Evolutionary conservation across 1,140 invertebrate genomes (phyloP), one percentile per base, ranked within the genome.

Genomic region (Micrasema longulum): DNA sequence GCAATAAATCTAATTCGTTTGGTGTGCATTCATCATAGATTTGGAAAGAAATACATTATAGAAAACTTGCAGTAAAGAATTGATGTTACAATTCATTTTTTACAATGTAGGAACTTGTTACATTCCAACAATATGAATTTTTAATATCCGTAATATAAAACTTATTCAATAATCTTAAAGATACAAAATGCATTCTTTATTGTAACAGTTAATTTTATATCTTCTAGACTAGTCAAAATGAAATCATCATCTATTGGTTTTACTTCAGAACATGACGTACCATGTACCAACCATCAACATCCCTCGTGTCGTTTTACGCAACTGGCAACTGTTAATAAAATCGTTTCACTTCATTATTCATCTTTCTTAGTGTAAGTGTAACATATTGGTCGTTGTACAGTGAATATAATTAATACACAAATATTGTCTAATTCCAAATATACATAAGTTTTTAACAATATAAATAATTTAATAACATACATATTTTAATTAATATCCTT

Each of bases 311-410:
- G n/a, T 52, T 60, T 0, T 60, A 20, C 35, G 55, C 55, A 60
- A 55, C 52, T 55, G 50, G 52, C 36, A 35, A 36, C 23, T 36
- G n/a, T 57, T 36, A 11, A 36, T 64, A 18, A 63, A 60, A 43
- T 47, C 41, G 26, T 11, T 57, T 36, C 2, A 31, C 26, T 36
- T 22, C 16, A 62, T 22, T 23, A 11, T 18, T 43, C 38, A 62
- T 62, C 43, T 62, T 70, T 22, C 10, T 23, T 70, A 70, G 53
- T 41, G 45, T 70, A 55, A 53, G 41, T 63, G 45, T 74, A 74
- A 74, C 35, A 57, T 64, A 71, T 71, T 74, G 52, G 68, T 71
- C 36, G 47, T 69, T 75, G 72, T 74, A 74, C 72, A 74, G 72
- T 71, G 45, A 62, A 74, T 20, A 71, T 67, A 47, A 67, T 65